These are phyloP conservation scores for Amphipyra berbera DNA, from an alignment of 2,888 invertebrate species.

Conservation along the genomic window DNA sequence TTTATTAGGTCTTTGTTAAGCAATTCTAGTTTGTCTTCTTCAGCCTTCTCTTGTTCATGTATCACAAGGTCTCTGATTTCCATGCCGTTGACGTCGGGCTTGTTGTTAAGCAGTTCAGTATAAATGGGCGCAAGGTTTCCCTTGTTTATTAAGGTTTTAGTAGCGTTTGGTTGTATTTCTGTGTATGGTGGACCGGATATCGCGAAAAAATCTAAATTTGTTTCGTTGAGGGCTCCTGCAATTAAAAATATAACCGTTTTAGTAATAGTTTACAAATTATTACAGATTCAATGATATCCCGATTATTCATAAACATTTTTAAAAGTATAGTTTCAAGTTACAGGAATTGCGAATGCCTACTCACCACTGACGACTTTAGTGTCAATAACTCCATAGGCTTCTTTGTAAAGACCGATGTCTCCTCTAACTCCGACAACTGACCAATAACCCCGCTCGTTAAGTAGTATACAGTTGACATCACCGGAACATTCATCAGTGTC, in stretches of 20 bases:
- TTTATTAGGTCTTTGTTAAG: constrained; percentile 77
- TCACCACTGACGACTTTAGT: constrained; percentile 88
- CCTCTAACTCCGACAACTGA: constrained; percentile 79
- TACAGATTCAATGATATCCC: no score
- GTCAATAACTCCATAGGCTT: constrained; percentile 89
- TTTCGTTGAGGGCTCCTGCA: constrained; percentile 61
- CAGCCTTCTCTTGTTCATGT: constrained; percentile 79
- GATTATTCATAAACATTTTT: no score
- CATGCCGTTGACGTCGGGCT: constrained; percentile 75
- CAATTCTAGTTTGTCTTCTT: constrained; percentile 74
- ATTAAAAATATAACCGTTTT: constrained; percentile 17
- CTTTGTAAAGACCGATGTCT: constrained; percentile 72
- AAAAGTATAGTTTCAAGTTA: no score
- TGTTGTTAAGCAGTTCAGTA: constrained; percentile 82
- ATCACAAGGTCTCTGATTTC: constrained; percentile 81
- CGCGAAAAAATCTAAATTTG: constrained; percentile 73
- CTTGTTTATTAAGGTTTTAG: constrained; percentile 73
- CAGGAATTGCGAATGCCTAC: constrained; percentile 37
- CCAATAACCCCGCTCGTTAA: constrained; percentile 74
- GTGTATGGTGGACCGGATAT: constrained; percentile 82
- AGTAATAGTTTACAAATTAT: neutral
- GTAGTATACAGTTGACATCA: constrained; percentile 71
- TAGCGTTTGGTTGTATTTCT: constrained; percentile 65
- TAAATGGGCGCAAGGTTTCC: constrained; percentile 83
- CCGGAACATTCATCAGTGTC: constrained; percentile 65